phyloP scores from a whole-genome alignment of 2,797 vertebrate species.

The Hemibagrus guttatus region DNA sequence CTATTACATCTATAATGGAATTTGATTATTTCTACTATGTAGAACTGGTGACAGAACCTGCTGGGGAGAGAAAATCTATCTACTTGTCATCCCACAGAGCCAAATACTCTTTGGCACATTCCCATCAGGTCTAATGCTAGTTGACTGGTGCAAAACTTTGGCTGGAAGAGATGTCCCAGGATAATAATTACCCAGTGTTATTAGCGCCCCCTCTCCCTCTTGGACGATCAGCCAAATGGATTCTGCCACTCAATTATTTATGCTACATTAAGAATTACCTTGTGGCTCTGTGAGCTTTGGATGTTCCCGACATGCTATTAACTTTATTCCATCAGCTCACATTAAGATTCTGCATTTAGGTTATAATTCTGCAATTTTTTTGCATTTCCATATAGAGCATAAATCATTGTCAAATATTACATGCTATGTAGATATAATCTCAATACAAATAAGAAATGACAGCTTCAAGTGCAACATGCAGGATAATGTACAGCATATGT shows the following conservation, averaged over 20 bases:
- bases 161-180: slow-evolving; percentile 11
- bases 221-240: slow-evolving; percentile 16
- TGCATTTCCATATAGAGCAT: slow-evolving; percentile 6
- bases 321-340: slow-evolving; percentile 9
- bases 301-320: slow-evolving; percentile 3
- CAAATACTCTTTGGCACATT: background rate
- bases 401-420: background rate
- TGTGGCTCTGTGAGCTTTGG: slow-evolving; percentile 14
- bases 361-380: background rate
- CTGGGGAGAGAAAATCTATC: slow-evolving; percentile 2
- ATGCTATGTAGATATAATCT: background rate
- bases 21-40: background rate
- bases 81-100: slow-evolving; percentile 9
- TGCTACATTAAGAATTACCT: slow-evolving; percentile 35
- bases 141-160: background rate
- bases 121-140: background rate
- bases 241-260: slow-evolving; percentile 46
- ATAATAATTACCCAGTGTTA: slow-evolving; percentile 14
- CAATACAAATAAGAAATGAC: background rate
- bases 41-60: background rate
- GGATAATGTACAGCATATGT: background rate
- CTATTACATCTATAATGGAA: slow-evolving; percentile 11
- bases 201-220: background rate
- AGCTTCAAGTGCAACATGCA: background rate
- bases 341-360: background rate